phyloP scores from a whole-genome alignment of 2,113 vertebrate genomes.

The Dermatemys mawii region DNA sequence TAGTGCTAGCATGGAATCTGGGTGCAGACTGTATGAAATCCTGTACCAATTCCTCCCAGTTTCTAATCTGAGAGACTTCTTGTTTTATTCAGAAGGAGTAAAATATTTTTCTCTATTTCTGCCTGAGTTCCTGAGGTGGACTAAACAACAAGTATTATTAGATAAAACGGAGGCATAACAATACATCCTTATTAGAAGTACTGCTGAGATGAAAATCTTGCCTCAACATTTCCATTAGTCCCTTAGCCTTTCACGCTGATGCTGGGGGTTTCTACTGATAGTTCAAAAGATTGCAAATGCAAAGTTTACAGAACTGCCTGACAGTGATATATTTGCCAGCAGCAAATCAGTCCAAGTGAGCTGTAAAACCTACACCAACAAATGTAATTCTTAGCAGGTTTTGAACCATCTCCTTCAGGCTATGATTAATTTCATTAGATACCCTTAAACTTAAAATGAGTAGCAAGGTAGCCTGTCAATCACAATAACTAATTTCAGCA shows the following conservation, averaged over 20 bases:
- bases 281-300: constrained; percentile 72
- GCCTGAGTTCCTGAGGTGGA: neutral
- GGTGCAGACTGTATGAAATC: neutral
- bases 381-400: constrained; percentile 73
- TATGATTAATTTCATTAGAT: constrained; percentile 78
- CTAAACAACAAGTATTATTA: neutral
- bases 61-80: neutral
- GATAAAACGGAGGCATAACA: neutral
- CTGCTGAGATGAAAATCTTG: neutral
- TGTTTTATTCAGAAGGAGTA: neutral
- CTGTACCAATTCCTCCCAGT: neutral
- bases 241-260: neutral
- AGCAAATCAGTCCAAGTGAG: constrained; percentile 74
- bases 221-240: constrained; percentile 18
- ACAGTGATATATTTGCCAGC: constrained; percentile 72
- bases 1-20: neutral
- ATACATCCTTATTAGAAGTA: neutral
- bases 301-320: constrained; percentile 71
- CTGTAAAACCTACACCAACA: constrained; percentile 72
- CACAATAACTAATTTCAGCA: constrained; percentile 51
- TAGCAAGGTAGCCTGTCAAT: constrained; percentile 65
- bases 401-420: constrained; percentile 68
- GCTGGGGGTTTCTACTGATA: constrained; percentile 53
- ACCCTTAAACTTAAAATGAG: constrained; percentile 57
- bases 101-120: neutral